These are phyloP conservation scores for Drosophila paulistorum DNA, from an alignment of 1,140 invertebrate species.

Conservation along the genomic window DNA sequence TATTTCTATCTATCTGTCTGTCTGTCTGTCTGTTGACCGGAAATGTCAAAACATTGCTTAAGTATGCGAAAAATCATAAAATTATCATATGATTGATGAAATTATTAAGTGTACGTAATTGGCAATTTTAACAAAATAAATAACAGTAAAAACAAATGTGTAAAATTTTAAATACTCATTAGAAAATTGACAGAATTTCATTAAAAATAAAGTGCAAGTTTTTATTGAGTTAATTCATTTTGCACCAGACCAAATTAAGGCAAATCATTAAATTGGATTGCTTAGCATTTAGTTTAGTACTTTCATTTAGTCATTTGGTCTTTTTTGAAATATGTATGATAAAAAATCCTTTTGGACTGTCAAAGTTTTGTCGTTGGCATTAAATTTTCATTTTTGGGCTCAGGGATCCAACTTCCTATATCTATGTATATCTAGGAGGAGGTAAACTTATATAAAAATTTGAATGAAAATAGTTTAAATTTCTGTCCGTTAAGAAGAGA, in stretches of 20 bases:
- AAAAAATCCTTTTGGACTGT: too few species aligned
- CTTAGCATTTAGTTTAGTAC: too few species aligned
- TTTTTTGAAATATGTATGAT: too few species aligned
- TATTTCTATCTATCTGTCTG: not conserved
- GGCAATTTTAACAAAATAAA: not conserved
- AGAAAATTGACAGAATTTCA: not conserved
- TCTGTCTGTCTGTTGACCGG: not conserved
- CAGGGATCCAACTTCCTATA: not conserved
- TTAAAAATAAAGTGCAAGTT: not conserved
- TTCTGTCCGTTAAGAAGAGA: not conserved
- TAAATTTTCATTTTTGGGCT: not conserved
- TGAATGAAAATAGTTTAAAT: conserved; percentile 5
- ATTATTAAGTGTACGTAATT: conserved; percentile 1
- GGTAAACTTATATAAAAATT: not conserved
- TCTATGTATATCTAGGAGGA: not conserved
- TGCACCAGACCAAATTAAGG: too few species aligned
- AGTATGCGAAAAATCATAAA: conserved; percentile 1
- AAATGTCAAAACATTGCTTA: conserved; percentile 6
- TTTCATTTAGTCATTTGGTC: too few species aligned
- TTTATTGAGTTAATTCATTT: too few species aligned
- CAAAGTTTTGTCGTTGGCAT: too few species aligned
- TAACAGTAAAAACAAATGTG: not conserved
- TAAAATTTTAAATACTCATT: not conserved
- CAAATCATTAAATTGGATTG: too few species aligned
- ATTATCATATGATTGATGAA: not conserved